Conservation (phyloP, 2,113 vertebrate genomes). For the Acinonyx jubatus region DNA sequence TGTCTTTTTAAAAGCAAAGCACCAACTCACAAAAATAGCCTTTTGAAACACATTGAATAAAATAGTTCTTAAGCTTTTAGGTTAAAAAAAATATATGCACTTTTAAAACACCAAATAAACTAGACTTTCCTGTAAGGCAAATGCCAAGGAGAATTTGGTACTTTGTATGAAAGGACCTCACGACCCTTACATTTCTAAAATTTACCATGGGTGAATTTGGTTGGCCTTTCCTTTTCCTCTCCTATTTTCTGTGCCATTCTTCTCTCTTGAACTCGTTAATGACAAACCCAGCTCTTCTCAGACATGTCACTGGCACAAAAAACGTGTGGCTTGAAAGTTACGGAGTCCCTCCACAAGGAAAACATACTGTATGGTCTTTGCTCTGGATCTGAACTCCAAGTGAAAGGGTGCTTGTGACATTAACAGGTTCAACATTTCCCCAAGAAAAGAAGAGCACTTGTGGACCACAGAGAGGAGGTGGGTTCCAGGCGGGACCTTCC, state of each 20-base stretch:
- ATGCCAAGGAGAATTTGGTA: slow-evolving; percentile 18
- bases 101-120: neutral
- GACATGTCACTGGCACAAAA: neutral
- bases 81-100: neutral
- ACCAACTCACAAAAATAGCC: neutral
- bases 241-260: neutral
- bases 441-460: neutral
- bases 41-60: neutral
- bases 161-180: neutral
- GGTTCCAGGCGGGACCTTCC: neutral
- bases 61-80: neutral
- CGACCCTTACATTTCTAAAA: neutral
- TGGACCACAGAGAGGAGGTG: neutral
- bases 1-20: neutral
- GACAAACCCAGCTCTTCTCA: neutral
- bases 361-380: neutral
- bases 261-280: neutral
- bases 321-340: neutral
- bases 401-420: neutral
- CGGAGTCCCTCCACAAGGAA: neutral
- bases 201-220: neutral
- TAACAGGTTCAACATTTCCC: neutral
- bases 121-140: neutral
- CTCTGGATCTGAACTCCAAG: neutral
- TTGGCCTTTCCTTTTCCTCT: slow-evolving; percentile 7